A percentile compares a stretch with the other conserved stretches of the same genome.
phyloP scores from a whole-genome alignment of 2,888 invertebrate genomes.

The Drosophila falleni region DNA sequence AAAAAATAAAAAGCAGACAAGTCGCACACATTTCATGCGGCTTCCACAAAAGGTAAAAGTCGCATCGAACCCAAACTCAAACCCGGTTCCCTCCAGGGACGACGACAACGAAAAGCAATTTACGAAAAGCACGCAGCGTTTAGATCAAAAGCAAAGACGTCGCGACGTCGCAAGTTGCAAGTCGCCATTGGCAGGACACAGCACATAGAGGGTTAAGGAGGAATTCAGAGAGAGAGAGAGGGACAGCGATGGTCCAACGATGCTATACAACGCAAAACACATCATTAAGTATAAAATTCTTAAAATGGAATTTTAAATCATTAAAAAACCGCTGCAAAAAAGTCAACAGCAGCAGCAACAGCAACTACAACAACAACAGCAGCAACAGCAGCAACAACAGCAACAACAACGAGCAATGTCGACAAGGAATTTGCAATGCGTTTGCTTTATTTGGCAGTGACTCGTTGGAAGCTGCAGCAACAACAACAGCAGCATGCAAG shows the following conservation, averaged over 20 bases:
- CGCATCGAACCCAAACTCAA: slow-evolving; percentile 26
- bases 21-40: slow-evolving; percentile 84
- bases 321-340: slow-evolving; percentile 69
- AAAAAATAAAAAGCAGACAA: slow-evolving; percentile 48
- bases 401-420: slow-evolving; percentile 34
- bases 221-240: slow-evolving; percentile 2
- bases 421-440: slow-evolving; percentile 79
- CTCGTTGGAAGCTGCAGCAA: slow-evolving; percentile 54
- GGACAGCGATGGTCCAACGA: slow-evolving; percentile 61
- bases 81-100: slow-evolving; percentile 18
- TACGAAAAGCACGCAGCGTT: slow-evolving; percentile 80
- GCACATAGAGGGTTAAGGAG: background rate
- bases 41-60: slow-evolving; percentile 72
- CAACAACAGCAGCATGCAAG: slow-evolving; percentile 61
- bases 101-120: slow-evolving; percentile 81
- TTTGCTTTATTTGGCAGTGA: slow-evolving; percentile 80
- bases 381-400: slow-evolving; percentile 31
- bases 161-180: slow-evolving; percentile 49
- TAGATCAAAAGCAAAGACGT: slow-evolving; percentile 78
- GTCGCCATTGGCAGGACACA: slow-evolving; percentile 59
- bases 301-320: slow-evolving; percentile 86
- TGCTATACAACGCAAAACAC: slow-evolving; percentile 85
- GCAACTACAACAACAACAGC: slow-evolving; percentile 34
- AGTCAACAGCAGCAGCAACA: slow-evolving; percentile 44
- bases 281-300: slow-evolving; percentile 86